phyloP scores from a whole-genome alignment of 2,888 invertebrate genomes.

The Caenorhabditis becei region DNA sequence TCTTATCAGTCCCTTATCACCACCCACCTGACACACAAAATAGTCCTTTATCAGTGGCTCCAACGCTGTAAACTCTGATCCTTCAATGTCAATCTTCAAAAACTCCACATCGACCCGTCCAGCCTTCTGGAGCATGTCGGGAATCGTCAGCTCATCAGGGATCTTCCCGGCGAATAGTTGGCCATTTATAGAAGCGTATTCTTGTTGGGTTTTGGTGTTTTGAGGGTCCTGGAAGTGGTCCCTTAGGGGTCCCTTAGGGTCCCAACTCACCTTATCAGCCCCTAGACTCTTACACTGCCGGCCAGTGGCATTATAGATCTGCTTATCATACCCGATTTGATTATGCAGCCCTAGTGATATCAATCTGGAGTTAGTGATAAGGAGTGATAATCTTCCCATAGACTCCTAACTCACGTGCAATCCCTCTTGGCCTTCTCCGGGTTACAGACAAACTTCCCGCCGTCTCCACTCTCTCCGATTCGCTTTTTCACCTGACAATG shows the following conservation, averaged over 20 bases:
- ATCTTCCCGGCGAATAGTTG: constrained; percentile 33
- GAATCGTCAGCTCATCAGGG: constrained; percentile 22
- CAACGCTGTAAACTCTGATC: constrained; percentile 35
- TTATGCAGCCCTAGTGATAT: constrained; percentile 52
- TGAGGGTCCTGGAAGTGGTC: constrained; percentile 22
- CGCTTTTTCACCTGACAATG: constrained; percentile 36
- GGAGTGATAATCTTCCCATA: neutral
- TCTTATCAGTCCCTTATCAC: no score
- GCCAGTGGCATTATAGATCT: constrained; percentile 35
- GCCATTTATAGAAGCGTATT: constrained; percentile 23
- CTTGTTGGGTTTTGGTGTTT: neutral
- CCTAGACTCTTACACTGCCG: constrained; percentile 34
- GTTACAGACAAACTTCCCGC: constrained; percentile 62
- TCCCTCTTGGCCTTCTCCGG: constrained; percentile 31
- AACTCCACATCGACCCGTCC: constrained; percentile 41
- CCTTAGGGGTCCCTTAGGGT: neutral
- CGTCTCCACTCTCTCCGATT: constrained; percentile 59
- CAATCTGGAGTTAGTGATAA: constrained; percentile 19
- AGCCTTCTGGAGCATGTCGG: constrained; percentile 18
- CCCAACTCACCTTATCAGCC: constrained; percentile 30
- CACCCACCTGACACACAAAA: constrained; percentile 52
- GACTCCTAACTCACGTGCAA: constrained; percentile 37
- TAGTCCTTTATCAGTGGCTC: constrained; percentile 45
- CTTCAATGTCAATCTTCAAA: constrained; percentile 61
- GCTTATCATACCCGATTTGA: constrained; percentile 38